Evolutionary conservation across 2,888 invertebrate species (phyloP).

Genomic region (Parapristionchus giblindavisi): DNA sequence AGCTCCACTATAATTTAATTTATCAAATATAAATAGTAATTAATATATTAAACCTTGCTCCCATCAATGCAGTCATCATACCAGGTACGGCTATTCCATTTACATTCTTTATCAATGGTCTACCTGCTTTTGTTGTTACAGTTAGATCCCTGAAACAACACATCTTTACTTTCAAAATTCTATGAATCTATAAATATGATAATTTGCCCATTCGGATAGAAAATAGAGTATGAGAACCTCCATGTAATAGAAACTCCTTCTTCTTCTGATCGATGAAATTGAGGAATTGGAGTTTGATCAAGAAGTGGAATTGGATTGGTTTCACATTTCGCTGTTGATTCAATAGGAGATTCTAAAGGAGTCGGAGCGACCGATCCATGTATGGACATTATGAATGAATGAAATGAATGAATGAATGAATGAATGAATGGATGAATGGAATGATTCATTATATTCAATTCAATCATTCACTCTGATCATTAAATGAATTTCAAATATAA

Average conservation of each 20-base stretch:
- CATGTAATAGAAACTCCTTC: slow-evolving; percentile 37
- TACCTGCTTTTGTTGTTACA: slow-evolving; percentile 40
- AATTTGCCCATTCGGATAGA: neutral
- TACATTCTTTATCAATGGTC: slow-evolving; percentile 52
- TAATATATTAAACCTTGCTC: slow-evolving; percentile 64
- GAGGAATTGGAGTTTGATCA: slow-evolving; percentile 20
- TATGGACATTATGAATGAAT: too few species aligned
- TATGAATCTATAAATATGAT: neutral
- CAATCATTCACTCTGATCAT: too few species aligned
- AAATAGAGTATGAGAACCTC: slow-evolving; percentile 1
- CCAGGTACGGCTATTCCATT: slow-evolving; percentile 62
- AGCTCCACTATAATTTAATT: slow-evolving; percentile 87
- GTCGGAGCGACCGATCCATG: neutral
- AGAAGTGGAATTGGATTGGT: slow-evolving; percentile 14
- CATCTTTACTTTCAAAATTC: too few species aligned
- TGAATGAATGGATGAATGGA: too few species aligned
- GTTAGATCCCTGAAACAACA: slow-evolving; percentile 14
- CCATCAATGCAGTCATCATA: slow-evolving; percentile 68
- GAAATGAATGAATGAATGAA: too few species aligned
- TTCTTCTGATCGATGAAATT: slow-evolving; percentile 3
- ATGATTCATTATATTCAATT: too few species aligned
- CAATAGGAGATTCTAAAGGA: neutral
- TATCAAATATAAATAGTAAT: too few species aligned
- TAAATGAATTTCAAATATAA: too few species aligned
- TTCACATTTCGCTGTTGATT: neutral